A percentile compares a stretch with the other conserved stretches of the same genome.
Evolutionary conservation across 2,888 invertebrate genomes (phyloP).

Genomic region (Apamea sordens): DNA sequence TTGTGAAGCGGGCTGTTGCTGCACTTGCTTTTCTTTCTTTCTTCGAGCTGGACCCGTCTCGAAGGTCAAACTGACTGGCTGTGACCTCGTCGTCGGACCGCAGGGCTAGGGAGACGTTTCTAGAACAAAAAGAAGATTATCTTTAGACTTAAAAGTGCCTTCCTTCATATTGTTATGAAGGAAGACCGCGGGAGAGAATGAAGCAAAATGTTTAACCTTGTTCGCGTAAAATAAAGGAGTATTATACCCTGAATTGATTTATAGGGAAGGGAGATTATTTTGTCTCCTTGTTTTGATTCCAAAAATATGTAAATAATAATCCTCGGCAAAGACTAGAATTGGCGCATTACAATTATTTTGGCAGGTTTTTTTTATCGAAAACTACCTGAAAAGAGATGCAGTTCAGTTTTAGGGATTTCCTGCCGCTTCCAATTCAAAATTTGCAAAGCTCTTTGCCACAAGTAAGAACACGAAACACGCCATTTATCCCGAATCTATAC

Average conservation of each 20-base stretch:
- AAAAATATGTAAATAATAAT: background rate
- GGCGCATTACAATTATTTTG: background rate
- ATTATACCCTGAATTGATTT: background rate
- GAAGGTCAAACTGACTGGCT: constrained; percentile 83
- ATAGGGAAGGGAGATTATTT: background rate
- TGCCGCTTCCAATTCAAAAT: background rate
- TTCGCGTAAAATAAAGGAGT: background rate
- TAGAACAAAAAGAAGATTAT: constrained; percentile 72
- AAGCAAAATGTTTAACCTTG: background rate
- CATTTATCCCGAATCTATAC: background rate
- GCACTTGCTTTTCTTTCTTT: constrained; percentile 93
- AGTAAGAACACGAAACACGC: background rate
- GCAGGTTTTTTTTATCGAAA: background rate
- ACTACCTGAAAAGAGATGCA: background rate
- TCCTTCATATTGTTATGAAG: background rate
- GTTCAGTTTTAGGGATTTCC: background rate
- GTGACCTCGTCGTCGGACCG: constrained; percentile 84
- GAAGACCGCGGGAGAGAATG: background rate
- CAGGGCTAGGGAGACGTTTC: constrained; percentile 91
- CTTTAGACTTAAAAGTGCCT: background rate
- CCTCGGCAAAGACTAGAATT: background rate
- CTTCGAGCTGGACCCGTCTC: constrained; percentile 89
- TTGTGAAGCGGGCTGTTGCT: constrained; percentile 95
- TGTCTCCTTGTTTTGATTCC: background rate
- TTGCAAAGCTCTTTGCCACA: background rate